Base-by-base conservation (phyloP, 2,888 invertebrate species). In the Heteropelma amictum region DNA sequence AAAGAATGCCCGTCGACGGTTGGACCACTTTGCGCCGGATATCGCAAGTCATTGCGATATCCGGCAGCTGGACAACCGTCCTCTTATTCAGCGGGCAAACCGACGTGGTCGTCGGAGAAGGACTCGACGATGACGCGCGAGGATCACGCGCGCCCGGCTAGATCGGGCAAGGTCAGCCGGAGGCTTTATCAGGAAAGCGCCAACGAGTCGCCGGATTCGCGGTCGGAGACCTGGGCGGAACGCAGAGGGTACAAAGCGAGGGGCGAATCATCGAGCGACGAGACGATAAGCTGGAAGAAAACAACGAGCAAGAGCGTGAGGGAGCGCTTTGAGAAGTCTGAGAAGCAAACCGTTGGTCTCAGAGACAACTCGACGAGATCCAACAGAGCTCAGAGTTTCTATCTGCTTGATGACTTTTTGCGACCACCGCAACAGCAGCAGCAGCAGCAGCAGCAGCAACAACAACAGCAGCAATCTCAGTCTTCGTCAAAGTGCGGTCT, bases 341-440 rank as follows among this genome's bases (percentile, higher is more conserved):
- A 63, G 76, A 81, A 38, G 42, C 77, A 47, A 63, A 56, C 40
- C 4, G 71, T 51, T 56, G 77, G 78, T 49, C 73, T 76, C 7
- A 54, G 79, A 3, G 78, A 82, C 1, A 78, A 82, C 10, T 80
- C 85, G 8, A 84, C 86, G 12, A 85, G 88, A 63, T 87, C 89
- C 2, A 86, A 83, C 19, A 81, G 89, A 17, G 89, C 90, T 2
- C 90, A 90, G 77, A 90, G 90, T 74, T 90, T 90, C 76, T 90
- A 90, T 82, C 86, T 90, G 8, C 82, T 90, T 19, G 90, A 90
- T 69, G 90, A 90, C 74, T 90, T 90, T 67, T 82, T 90, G 47
- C 85, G 88, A 12, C 90, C 72, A 1, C 63, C 47, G 56, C 71
- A 83, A 79, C 74, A 82, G 28, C 28, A 17, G 54, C 21, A 68